Percentiles rank a stretch among this genome's conserved stretches.
phyloP scores from a whole-genome alignment of 2,797 vertebrate genomes.

The Schizopygopsis pylzovi region DNA sequence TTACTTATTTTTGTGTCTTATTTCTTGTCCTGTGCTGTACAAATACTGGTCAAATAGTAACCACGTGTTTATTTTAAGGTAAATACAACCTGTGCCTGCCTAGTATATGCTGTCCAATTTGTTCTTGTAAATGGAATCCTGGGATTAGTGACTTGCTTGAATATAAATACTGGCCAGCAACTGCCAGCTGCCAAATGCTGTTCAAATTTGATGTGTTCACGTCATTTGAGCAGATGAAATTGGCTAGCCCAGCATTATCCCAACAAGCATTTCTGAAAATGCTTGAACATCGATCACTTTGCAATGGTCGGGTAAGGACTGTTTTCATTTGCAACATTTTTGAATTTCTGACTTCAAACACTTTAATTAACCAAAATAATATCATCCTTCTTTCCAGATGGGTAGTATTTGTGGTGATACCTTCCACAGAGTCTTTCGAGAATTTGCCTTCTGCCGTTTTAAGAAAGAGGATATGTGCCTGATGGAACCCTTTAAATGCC shows the following conservation, averaged over 20 bases:
- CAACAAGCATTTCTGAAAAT: neutral
- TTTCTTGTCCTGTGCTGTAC: neutral
- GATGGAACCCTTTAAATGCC: conserved; percentile 12
- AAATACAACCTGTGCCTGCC: neutral
- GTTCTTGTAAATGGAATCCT: neutral
- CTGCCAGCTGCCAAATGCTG: neutral
- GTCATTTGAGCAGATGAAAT: conserved; percentile 8
- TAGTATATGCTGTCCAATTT: neutral
- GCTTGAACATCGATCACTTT: too few relatives aligned
- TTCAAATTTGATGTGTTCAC: neutral
- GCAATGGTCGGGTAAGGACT: conserved; percentile 1
- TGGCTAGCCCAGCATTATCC: neutral
- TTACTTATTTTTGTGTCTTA: neutral
- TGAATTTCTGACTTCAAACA: neutral
- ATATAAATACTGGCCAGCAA: neutral
- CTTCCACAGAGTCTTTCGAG: neutral
- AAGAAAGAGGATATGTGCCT: neutral
- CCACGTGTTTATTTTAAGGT: neutral
- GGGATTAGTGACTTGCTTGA: neutral
- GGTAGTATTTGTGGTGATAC: neutral
- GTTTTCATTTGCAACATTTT: neutral
- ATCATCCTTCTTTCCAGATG: neutral
- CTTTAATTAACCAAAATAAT: neutral
- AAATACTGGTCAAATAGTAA: conserved; percentile 2
- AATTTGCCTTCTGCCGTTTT: neutral